These are phyloP conservation scores for Sebastes steindachneri DNA, from an alignment of 2,797 vertebrate genomes.

Conservation along the genomic window DNA sequence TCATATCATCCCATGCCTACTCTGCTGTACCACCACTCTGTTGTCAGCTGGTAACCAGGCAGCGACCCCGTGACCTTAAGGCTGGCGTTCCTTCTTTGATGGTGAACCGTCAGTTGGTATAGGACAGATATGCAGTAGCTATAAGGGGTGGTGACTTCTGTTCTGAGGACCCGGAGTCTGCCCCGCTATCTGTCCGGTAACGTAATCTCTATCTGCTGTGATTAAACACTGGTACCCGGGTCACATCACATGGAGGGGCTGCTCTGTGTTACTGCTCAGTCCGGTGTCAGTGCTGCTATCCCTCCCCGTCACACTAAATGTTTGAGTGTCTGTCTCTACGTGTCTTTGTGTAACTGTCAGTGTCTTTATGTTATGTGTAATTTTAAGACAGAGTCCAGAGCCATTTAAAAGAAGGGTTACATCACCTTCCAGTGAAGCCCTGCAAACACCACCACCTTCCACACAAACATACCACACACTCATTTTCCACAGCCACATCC, in stretches of 20 bases:
- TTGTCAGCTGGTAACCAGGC: constrained; percentile 22
- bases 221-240: constrained; percentile 43
- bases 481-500: constrained; percentile 11
- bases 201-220: constrained; percentile 55
- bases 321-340: constrained; percentile 41
- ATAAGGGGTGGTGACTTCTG: constrained; percentile 1
- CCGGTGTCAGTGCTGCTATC: constrained; percentile 29
- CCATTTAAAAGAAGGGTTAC: constrained; percentile 7
- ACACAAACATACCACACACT: constrained; percentile 27
- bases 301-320: constrained; percentile 40
- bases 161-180: constrained; percentile 10
- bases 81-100: constrained; percentile 53
- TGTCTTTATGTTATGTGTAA: constrained; percentile 46
- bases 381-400: constrained; percentile 61
- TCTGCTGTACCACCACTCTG: neutral
- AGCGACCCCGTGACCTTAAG: constrained; percentile 29
- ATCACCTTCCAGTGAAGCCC: constrained; percentile 23
- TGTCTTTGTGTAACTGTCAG: constrained; percentile 46
- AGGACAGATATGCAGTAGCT: constrained; percentile 29
- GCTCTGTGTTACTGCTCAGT: constrained; percentile 46
- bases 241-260: constrained; percentile 43
- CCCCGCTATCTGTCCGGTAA: constrained; percentile 49
- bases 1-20: too few species aligned
- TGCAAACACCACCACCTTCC: constrained; percentile 1
- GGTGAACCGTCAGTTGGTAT: constrained; percentile 20